Conservation (phyloP, 2,888 invertebrate genomes). For the Julus scandinavius region DNA sequence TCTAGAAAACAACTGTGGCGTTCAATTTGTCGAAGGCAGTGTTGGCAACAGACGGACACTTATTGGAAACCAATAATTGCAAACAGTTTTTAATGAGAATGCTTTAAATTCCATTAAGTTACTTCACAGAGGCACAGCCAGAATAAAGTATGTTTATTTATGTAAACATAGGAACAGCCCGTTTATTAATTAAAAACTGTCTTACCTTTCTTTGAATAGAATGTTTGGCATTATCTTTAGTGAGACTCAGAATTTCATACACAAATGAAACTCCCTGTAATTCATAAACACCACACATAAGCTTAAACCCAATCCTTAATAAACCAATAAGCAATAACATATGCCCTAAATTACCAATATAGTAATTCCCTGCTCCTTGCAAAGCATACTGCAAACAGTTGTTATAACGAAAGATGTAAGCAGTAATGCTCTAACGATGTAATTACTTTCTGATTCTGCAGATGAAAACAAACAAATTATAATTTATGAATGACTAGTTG, state of each 20-base stretch:
- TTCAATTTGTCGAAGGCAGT: too few relatives aligned
- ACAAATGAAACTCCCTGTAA: not conserved
- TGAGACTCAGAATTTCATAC: not conserved
- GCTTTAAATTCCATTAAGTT: too few relatives aligned
- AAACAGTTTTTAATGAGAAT: too few relatives aligned
- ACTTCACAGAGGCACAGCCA: too few relatives aligned
- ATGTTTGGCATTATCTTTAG: not conserved
- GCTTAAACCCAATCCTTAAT: too few relatives aligned
- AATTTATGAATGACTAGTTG: not conserved
- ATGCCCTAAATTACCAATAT: constrained; percentile 76
- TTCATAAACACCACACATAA: not conserved
- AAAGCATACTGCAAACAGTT: constrained; percentile 79
- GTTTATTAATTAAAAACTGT: too few relatives aligned
- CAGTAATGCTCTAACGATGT: not conserved
- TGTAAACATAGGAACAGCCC: too few relatives aligned
- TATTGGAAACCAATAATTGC: too few relatives aligned
- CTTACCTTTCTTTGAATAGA: not conserved
- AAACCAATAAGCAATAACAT: too few relatives aligned
- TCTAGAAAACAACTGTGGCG: too few relatives aligned
- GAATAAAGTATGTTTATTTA: too few relatives aligned
- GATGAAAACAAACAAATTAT: not conserved
- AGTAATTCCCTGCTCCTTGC: constrained; percentile 93
- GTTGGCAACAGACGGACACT: too few relatives aligned
- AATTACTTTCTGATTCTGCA: not conserved
- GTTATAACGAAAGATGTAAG: constrained; percentile 64